Base-by-base conservation (phyloP, 2,113 vertebrate species). In the Cathartes aura region DNA sequence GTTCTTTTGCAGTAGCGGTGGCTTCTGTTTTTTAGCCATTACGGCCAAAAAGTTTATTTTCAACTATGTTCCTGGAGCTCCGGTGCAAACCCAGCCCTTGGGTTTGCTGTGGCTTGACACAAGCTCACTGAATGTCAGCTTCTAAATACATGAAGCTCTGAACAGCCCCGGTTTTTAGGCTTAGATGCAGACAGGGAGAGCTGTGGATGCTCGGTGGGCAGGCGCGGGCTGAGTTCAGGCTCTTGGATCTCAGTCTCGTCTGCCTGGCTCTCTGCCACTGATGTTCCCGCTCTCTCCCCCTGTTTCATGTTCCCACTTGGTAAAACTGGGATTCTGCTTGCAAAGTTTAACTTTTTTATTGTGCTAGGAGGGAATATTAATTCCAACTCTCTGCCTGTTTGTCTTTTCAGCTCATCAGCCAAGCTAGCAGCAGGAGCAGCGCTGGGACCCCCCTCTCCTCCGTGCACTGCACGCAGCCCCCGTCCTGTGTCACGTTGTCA, bases 401-500 rank as follows among this genome's bases (percentile, higher is more conserved):
- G 34, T 63, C 27, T 18, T 73, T 56, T 36, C 3, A 1, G 29
- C 42, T 79, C 48, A 29, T 12, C 82, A 43, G 88, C 67, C n/a
- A 19, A 48, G 15, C 8, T 3, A 53, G 75, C 1, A 0, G 43
- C 52, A 60, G 64, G 21, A n/a, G 52, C n/a, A 13, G 64, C 19
- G n/a, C 71, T 14, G 30, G n/a, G 48, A 76, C 42, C 34, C 19
- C 14, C 75, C 36, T 70, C 36, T 48, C 23, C n/a, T 53, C 26
- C 0, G 3, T 34, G 71, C 36, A 1, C 36, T 9, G 14, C 70
- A 14, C 1, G 3, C 56, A 78, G 45, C 22, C 40, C 79, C 45
- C 0, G 2, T 13, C 52, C 55, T 12, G 23, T 15, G 42, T 56
- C 64, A 15, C 23, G 1, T 8, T 0, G 9, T 8, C 70, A 18